Conservation (phyloP, 2,113 vertebrate species). For the Aspiorhynchus laticeps region DNA sequence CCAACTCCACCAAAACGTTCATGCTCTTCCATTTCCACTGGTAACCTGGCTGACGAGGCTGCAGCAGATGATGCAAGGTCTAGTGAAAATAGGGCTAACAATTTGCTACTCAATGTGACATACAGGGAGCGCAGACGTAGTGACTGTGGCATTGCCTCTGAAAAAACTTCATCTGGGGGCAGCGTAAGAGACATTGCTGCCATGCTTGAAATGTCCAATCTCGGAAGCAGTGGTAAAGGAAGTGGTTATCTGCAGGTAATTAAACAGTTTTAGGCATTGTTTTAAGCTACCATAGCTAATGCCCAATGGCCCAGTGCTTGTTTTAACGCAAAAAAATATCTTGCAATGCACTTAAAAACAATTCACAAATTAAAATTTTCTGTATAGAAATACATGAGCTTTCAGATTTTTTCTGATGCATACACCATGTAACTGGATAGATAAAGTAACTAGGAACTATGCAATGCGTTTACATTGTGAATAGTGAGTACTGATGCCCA, state of each 20-base stretch:
- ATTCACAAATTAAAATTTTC: too few species aligned
- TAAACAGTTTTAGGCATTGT: neutral
- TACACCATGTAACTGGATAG: neutral
- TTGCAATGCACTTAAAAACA: neutral
- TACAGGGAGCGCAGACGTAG: constrained; percentile 85
- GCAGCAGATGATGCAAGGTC: constrained; percentile 57
- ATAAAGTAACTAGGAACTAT: neutral
- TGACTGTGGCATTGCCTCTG: constrained; percentile 77
- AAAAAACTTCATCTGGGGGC: constrained; percentile 76
- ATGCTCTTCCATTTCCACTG: constrained; percentile 90
- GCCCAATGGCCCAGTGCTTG: neutral
- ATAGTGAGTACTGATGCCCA: neutral
- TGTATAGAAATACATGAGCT: too few species aligned
- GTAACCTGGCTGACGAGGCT: constrained; percentile 77
- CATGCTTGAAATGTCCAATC: constrained; percentile 93
- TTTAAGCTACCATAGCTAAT: neutral
- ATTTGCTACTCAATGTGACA: constrained; percentile 59
- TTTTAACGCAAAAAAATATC: neutral
- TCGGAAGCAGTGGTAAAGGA: constrained; percentile 82
- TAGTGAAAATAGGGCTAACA: constrained; percentile 60
- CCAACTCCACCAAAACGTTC: constrained; percentile 93
- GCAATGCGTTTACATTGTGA: neutral
- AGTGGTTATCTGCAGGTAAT: constrained; percentile 78
- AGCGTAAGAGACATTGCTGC: constrained; percentile 94
- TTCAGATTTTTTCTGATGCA: neutral